phyloP scores from a whole-genome alignment of 2,888 invertebrate genomes.

The Endomychus coccineus region DNA sequence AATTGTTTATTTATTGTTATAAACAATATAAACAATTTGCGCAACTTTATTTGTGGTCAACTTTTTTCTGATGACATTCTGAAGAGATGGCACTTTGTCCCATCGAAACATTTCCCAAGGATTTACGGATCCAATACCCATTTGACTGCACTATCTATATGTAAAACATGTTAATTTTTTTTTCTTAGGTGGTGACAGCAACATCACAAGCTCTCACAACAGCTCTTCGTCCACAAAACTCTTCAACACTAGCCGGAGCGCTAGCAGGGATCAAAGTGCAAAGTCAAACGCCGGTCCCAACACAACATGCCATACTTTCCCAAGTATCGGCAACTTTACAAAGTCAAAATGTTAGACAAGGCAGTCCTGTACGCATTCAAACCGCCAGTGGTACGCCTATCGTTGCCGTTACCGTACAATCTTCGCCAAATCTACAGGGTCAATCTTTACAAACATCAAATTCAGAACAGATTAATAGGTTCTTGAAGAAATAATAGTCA shows the following conservation, averaged over 20 bases:
- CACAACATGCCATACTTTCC: conserved; percentile 49
- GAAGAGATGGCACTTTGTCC: too few relatives aligned
- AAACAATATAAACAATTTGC: too few relatives aligned
- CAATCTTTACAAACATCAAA: conserved; percentile 28
- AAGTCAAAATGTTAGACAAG: conserved; percentile 48
- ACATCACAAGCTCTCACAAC: conserved; percentile 47
- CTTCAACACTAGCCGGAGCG: conserved; percentile 44
- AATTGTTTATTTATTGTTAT: too few relatives aligned
- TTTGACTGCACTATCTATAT: too few relatives aligned
- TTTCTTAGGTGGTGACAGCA: conserved; percentile 51
- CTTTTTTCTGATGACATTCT: too few relatives aligned
- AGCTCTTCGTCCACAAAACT: conserved; percentile 46
- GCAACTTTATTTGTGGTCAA: too few relatives aligned
- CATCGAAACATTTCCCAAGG: too few relatives aligned
- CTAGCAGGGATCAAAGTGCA: conserved; percentile 47
- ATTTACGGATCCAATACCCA: too few relatives aligned
- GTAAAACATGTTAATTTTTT: too few relatives aligned
- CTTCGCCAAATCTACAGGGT: conserved; percentile 26
- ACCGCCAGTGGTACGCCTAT: conserved; percentile 45
- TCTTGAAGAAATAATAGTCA: conserved; percentile 33
- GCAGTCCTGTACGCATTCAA: conserved; percentile 55
- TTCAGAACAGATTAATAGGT: conserved; percentile 39
- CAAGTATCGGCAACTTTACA: conserved; percentile 50
- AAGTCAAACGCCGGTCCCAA: conserved; percentile 35
- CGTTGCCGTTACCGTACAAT: conserved; percentile 52